These are phyloP conservation scores for Trissoscelio sp. DNA, from an alignment of 2,888 invertebrate species.

Conservation along the genomic window DNA sequence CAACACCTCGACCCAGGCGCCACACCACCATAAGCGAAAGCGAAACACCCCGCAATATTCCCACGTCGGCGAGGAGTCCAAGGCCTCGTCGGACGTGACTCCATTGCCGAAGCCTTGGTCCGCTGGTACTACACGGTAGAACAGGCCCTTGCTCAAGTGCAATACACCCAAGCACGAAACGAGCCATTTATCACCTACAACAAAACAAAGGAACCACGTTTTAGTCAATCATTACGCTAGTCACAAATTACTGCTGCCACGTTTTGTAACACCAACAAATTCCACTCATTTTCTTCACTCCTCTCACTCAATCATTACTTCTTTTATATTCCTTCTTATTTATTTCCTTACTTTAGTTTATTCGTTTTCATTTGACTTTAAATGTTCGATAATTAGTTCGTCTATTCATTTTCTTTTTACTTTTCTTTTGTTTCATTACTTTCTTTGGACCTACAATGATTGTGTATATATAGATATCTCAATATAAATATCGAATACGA, in stretches of 20 bases:
- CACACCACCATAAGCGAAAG: conserved; percentile 97
- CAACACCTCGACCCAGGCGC: conserved; percentile 95
- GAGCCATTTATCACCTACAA: conserved; percentile 94
- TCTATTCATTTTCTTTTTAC: too few relatives aligned
- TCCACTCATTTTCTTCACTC: neutral
- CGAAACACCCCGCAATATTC: conserved; percentile 92
- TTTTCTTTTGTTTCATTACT: too few relatives aligned
- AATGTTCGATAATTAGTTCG: too few relatives aligned
- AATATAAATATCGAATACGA: too few relatives aligned
- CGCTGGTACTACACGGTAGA: conserved; percentile 95
- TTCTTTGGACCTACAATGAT: too few relatives aligned
- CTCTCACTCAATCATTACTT: neutral
- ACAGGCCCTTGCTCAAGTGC: conserved; percentile 93
- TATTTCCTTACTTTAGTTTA: neutral
- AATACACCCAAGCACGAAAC: conserved; percentile 94
- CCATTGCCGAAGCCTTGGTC: conserved; percentile 89
- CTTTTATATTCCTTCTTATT: neutral
- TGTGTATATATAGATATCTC: too few relatives aligned
- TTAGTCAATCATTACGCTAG: conserved; percentile 35
- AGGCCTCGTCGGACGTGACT: conserved; percentile 82
- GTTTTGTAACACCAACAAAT: neutral
- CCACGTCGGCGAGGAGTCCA: conserved; percentile 81
- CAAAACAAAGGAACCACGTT: conserved; percentile 43
- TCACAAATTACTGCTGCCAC: neutral
- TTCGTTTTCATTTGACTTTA: too few relatives aligned